Conservation (phyloP, 2,797 vertebrate genomes). For the Thunnus albacares region DNA sequence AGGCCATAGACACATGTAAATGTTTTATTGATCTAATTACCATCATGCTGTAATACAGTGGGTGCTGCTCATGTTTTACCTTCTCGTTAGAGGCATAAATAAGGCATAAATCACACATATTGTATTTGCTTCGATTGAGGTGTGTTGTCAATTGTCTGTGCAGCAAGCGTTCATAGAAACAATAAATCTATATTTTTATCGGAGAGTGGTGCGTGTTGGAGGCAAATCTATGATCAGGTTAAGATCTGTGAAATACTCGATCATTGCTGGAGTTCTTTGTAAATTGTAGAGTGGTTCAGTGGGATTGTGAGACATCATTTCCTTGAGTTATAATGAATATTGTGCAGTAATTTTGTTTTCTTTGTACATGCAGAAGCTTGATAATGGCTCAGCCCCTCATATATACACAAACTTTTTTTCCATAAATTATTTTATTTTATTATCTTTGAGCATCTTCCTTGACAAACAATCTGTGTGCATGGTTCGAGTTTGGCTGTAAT, state of each 20-base stretch:
- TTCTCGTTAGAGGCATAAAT: conserved; percentile 25
- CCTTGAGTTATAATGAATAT: background rate
- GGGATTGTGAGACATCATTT: conserved; percentile 23
- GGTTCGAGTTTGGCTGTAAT: conserved; percentile 39
- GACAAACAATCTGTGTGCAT: conserved; percentile 27
- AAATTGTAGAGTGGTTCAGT: conserved; percentile 14
- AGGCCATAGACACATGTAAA: conserved; percentile 47
- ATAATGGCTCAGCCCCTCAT: conserved; percentile 15
- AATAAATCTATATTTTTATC: background rate
- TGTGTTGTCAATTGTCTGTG: conserved; percentile 18
- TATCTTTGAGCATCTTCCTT: conserved; percentile 27
- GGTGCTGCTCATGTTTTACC: conserved; percentile 29
- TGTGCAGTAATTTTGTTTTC: conserved; percentile 6
- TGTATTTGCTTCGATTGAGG: conserved; percentile 34
- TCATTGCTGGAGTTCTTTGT: conserved; percentile 20
- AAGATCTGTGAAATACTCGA: conserved; percentile 3
- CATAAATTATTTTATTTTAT: conserved; percentile 1
- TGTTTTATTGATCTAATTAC: conserved; percentile 58
- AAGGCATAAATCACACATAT: conserved; percentile 4
- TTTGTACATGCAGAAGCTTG: conserved; percentile 1
- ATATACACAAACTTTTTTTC: background rate
- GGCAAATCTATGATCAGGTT: conserved; percentile 12
- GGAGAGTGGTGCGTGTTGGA: conserved; percentile 12
- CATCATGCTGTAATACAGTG: conserved; percentile 20
- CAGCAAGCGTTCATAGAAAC: conserved; percentile 27